Conservation (phyloP, 2,797 vertebrate genomes). For the Chromis chromis region DNA sequence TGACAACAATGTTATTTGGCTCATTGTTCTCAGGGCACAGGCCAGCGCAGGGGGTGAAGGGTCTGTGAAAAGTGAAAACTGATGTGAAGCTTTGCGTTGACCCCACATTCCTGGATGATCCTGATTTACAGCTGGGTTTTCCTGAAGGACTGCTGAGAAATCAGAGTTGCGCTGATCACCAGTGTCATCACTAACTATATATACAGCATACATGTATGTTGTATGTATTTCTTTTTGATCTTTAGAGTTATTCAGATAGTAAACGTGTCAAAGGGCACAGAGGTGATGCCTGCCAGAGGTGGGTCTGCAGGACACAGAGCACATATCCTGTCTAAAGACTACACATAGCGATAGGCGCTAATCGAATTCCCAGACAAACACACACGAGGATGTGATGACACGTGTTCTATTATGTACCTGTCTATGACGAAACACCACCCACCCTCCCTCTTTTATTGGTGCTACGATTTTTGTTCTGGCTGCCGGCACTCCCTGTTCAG, state of each 20-base stretch:
- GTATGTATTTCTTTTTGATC: background rate
- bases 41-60: slow-evolving; percentile 23
- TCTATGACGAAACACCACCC: background rate
- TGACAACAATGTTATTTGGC: slow-evolving; percentile 56
- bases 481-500: slow-evolving; percentile 23
- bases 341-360: background rate
- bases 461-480: slow-evolving; percentile 23
- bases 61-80: slow-evolving; percentile 15
- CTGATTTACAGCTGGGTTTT: slow-evolving; percentile 22
- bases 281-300: background rate
- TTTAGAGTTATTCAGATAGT: background rate
- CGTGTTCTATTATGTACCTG: slow-evolving; percentile 19
- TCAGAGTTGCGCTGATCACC: background rate
- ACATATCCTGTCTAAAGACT: slow-evolving; percentile 20
- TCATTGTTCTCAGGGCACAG: slow-evolving; percentile 63
- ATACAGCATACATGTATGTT: background rate
- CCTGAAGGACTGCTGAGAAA: slow-evolving; percentile 10
- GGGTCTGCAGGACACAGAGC: background rate
- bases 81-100: slow-evolving; percentile 22
- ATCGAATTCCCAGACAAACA: slow-evolving; percentile 24
- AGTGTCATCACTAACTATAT: background rate
- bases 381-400: slow-evolving; percentile 20
- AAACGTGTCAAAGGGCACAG: background rate
- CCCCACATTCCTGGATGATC: slow-evolving; percentile 6
- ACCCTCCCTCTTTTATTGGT: slow-evolving; percentile 3